Base-by-base conservation (phyloP, 2,888 invertebrate species). In the Rotaria socialis region DNA sequence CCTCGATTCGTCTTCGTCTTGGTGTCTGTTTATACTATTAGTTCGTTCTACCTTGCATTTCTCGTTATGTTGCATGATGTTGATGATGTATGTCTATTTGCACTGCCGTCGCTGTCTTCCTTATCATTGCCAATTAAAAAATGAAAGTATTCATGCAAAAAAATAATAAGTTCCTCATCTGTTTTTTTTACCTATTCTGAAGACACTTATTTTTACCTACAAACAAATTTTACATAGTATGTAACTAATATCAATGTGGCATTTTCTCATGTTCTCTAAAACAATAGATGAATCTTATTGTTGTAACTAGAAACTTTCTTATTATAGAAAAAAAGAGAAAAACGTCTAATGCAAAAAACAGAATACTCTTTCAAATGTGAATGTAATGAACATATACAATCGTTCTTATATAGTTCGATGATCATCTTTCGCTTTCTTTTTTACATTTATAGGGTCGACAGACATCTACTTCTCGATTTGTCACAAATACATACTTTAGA, bases 401-500 rank as follows among this genome's bases (percentile, higher is more conserved):
- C 35, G 14, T 41, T 67, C 67, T 41, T 35, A 16, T 27, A 35
- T 35, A 27, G 67, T 67, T 27, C 19, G 19, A 35, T 35, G 35
- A 67, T 67, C 67, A 35, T 35, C 35, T 16, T 16, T 19, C 19
- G 35, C 35, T 67, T 27, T 35, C 8, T 50, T 35, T 35, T 16
- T 19, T 4, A 4, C 6, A 67, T 35, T 67, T 35, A 67, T 52
- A 14, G 16, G 16, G 16, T 1, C 14, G 0, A 6, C 67, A 35
- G 35, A 67, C 67, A 67, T 35, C 67, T 67, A 35, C 67, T 67
- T 35, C 67, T 67, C 67, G 67, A 67, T 67, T 67, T 67, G 35
- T 67, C 67, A 41, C 67, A 67, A 35, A 67, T 67, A 67, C 67
- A 67, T 67, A 67, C 67, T 67, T 67, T 16, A 67, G 27, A 67